Conservation (phyloP, 2,113 vertebrate genomes). For the Eira barbara region DNA sequence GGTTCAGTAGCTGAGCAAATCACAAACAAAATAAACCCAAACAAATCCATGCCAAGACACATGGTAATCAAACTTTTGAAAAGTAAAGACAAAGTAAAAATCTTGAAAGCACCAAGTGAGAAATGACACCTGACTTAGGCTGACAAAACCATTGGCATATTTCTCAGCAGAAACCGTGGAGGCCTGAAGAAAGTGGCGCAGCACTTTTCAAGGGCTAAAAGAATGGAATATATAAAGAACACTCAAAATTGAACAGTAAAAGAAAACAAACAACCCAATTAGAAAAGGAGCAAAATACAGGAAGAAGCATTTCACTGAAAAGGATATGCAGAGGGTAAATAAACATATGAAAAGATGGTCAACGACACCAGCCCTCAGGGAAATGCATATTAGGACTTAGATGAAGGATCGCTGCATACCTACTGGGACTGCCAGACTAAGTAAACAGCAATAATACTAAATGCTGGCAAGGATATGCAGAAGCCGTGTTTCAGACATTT, state of each 20-base stretch:
- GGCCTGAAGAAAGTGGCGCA: neutral
- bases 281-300: neutral
- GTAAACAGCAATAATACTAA: neutral
- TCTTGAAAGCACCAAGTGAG: neutral
- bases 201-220: neutral
- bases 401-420: neutral
- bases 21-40: neutral
- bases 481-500: neutral
- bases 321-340: neutral
- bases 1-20: neutral
- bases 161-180: neutral
- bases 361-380: neutral
- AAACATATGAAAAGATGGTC: conserved; percentile 6
- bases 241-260: conserved; percentile 16
- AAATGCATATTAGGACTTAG: conserved; percentile 19
- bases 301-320: neutral
- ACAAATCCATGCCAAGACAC: neutral
- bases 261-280: conserved; percentile 40
- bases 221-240: conserved; percentile 1
- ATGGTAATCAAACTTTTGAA: neutral
- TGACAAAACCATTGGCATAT: neutral
- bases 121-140: neutral
- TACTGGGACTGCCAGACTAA: neutral
- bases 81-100: conserved; percentile 17
- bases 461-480: neutral